Conservation (phyloP, 64 coral and sea anemone genomes). For the Dendronephthya gigantea region DNA sequence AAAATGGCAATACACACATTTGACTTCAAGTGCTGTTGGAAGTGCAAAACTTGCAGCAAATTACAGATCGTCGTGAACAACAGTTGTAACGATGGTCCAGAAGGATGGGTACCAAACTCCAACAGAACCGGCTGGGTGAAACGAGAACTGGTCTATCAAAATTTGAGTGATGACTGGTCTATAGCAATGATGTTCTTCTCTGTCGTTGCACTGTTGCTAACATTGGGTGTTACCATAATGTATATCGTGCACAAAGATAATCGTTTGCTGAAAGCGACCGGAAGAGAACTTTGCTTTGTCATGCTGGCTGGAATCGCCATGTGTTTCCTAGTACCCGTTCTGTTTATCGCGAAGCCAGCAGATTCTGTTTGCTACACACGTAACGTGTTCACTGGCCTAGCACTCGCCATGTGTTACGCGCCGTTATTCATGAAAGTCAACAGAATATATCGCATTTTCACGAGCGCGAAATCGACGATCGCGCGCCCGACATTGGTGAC, state of each 20-base stretch:
- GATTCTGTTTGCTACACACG: slow-evolving; percentile 21
- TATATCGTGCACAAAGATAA: slow-evolving; percentile 57
- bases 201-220: slow-evolving; percentile 44
- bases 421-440: slow-evolving; percentile 35
- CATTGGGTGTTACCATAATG: slow-evolving; percentile 12
- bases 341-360: slow-evolving; percentile 15
- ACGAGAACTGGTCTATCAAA: not conserved
- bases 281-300: slow-evolving; percentile 66
- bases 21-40: not conserved
- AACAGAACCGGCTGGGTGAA: not conserved
- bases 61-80: not conserved
- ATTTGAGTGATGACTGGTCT: slow-evolving; percentile 40
- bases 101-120: not conserved
- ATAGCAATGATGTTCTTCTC: slow-evolving; percentile 50
- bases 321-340: slow-evolving; percentile 58
- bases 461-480: slow-evolving; percentile 12
- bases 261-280: slow-evolving; percentile 79
- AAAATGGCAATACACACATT: not conserved
- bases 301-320: slow-evolving; percentile 48
- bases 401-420: slow-evolving; percentile 30
- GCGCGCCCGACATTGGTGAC: slow-evolving; percentile 26
- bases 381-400: slow-evolving; percentile 12
- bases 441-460: slow-evolving; percentile 38
- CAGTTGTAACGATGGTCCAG: not conserved
- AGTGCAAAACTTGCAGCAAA: not conserved